A percentile compares a stretch with the other conserved stretches of the same genome.
phyloP scores from a whole-genome alignment of 2,888 invertebrate species.

The Halictus quadricinctus region DNA sequence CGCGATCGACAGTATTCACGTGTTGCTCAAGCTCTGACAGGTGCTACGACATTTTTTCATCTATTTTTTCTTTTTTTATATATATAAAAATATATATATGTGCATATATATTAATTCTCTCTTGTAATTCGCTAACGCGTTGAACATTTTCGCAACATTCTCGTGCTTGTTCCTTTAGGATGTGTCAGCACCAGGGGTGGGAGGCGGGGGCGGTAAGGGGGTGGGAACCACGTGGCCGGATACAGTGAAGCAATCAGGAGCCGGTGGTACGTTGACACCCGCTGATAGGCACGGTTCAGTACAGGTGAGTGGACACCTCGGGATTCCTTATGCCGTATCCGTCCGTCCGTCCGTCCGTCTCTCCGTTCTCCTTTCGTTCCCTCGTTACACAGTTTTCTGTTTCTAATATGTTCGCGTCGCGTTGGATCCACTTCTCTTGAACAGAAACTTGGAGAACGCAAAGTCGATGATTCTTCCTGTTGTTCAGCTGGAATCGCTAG shows the following conservation, averaged over 20 bases:
- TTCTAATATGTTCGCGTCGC: neutral
- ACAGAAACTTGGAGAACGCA: neutral
- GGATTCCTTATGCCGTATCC: conserved; percentile 42
- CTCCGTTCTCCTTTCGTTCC: neutral
- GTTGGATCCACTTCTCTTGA: neutral
- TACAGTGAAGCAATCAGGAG: conserved; percentile 91
- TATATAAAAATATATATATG: neutral
- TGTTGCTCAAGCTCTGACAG: neutral
- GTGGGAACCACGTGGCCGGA: conserved; percentile 92
- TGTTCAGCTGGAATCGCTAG: neutral
- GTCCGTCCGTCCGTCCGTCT: neutral
- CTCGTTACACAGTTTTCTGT: neutral
- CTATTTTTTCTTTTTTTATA: neutral
- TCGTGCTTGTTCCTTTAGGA: conserved; percentile 81
- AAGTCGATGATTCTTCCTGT: neutral
- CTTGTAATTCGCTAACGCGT: conserved; percentile 74
- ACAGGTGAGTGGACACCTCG: conserved; percentile 87
- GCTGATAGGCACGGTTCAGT: conserved; percentile 98
- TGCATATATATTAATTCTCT: conserved; percentile 9
- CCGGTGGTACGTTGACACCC: conserved; percentile 93
- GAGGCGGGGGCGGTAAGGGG: conserved; percentile 86
- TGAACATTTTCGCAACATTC: conserved; percentile 76
- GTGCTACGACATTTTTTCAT: neutral
- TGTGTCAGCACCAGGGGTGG: conserved; percentile 81
- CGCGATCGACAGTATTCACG: neutral